Evolutionary conservation across 2,888 invertebrate species (phyloP), one percentile per base, ranked within the genome.

Genomic region (Adelognathus sp.): DNA sequence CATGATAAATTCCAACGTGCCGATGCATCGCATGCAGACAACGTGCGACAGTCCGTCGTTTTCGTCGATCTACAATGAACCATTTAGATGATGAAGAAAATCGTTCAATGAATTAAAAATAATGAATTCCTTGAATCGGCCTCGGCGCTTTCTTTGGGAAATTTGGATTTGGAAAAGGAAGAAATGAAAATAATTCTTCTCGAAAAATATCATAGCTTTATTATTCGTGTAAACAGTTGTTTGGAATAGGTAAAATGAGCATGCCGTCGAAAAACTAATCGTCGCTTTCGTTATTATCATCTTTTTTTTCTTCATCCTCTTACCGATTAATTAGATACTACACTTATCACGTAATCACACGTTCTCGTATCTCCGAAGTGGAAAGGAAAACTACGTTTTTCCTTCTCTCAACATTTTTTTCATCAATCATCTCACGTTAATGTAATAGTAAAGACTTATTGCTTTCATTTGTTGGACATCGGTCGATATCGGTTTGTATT

Each of bases 1-100:
- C 11, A 85, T 86, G 3, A 87, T 56, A 70, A 87, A 89, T 81
- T 89, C 89, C 64, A 90, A 69, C 3, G 86, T 83, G 31, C 86
- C 89, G 33, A 86, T 50, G 58, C 89, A 89, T 69, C 83, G 79
- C 63, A 87, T 69, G 64, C 90, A 90, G 27, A 88, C 82, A 3
- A 50, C 50, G 29, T 85, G 86, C 1, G 90, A 81, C 73, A 89
- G 76, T 64, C 82, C 86, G 61, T 90, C 90, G 33, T 85, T 76
- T 74, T 87, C 80, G 75, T 81, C 70, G 27, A 90, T 84, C 89
- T 90, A 85, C 52, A 86, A 84, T 72, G 39, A 76, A 75, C 39
- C 3, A 76, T 18, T 24, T 5, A 4, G 21, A 24, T 14, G 16
- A 58, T 56, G 14, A 44, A 36, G 31, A 76, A 63, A 44, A 29